Evolutionary conservation across 1,140 invertebrate genomes (phyloP).

Genomic region (Pygmarrhopalites habei): DNA sequence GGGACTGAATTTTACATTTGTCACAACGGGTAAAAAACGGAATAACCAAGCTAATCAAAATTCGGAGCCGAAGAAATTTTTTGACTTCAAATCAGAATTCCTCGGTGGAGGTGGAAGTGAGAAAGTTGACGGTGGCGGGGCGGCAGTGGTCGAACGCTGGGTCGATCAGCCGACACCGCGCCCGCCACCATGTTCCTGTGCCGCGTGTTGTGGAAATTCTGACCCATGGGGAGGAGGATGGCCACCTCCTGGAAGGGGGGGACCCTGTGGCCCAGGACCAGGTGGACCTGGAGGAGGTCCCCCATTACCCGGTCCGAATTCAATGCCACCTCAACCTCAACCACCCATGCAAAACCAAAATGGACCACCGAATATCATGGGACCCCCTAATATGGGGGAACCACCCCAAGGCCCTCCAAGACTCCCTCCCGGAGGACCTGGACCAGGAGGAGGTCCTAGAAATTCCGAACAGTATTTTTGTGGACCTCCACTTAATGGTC

Average conservation of each 20-base stretch:
- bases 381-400: constrained; percentile 33
- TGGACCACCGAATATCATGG: constrained; percentile 38
- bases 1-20: constrained; percentile 12
- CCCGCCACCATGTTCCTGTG: constrained; percentile 37
- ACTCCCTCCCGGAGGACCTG: constrained; percentile 28
- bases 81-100: constrained; percentile 39
- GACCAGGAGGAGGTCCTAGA: constrained; percentile 27
- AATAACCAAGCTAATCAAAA: constrained; percentile 30
- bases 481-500: constrained; percentile 38
- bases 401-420: constrained; percentile 27
- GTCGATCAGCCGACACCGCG: constrained; percentile 34
- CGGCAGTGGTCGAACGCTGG: constrained; percentile 38
- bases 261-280: constrained; percentile 33
- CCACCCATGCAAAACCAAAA: constrained; percentile 37
- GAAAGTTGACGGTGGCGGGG: constrained; percentile 38
- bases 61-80: constrained; percentile 38
- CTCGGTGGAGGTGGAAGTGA: constrained; percentile 34
- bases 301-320: constrained; percentile 19
- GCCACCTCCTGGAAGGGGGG: constrained; percentile 23
- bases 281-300: constrained; percentile 39
- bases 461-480: constrained; percentile 42
- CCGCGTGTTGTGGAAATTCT: constrained; percentile 33
- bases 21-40: constrained; percentile 40
- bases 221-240: constrained; percentile 35
- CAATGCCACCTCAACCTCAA: constrained; percentile 31